Evolutionary conservation across 1,140 invertebrate genomes (phyloP).

Genomic region (Drosophila novamexicana): DNA sequence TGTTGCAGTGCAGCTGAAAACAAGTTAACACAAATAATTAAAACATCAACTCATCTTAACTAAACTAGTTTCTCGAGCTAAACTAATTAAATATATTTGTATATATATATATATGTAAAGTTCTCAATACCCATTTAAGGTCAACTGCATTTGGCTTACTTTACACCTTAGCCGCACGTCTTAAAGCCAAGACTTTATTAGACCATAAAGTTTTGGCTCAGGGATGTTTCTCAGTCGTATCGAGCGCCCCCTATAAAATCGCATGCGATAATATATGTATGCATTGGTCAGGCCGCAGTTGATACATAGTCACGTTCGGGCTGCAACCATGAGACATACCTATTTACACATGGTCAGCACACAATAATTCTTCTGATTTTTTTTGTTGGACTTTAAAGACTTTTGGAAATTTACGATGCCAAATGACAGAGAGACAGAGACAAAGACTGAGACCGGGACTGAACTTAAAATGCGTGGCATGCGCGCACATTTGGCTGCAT

Average conservation of each 20-base stretch:
- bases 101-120: neutral
- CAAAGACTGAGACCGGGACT: constrained; percentile 22
- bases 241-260: neutral
- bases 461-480: constrained; percentile 74
- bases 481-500: constrained; percentile 62
- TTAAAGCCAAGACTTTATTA: neutral
- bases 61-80: constrained; percentile 36
- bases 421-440: constrained; percentile 27
- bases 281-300: constrained; percentile 8
- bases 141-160: constrained; percentile 4
- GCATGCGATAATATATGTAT: constrained; percentile 6
- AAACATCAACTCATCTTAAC: constrained; percentile 35
- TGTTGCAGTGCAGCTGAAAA: constrained; percentile 20
- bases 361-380: constrained; percentile 25
- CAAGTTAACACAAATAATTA: constrained; percentile 17
- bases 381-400: constrained; percentile 14
- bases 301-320: constrained; percentile 69
- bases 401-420: constrained; percentile 60
- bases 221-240: constrained; percentile 14
- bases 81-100: neutral
- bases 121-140: constrained; percentile 21
- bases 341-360: constrained; percentile 5
- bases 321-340: constrained; percentile 44
- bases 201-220: constrained; percentile 31
- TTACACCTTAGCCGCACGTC: constrained; percentile 29